phyloP scores from a whole-genome alignment of 2,888 invertebrate species.

The Sinodicranocentrus sp. region DNA sequence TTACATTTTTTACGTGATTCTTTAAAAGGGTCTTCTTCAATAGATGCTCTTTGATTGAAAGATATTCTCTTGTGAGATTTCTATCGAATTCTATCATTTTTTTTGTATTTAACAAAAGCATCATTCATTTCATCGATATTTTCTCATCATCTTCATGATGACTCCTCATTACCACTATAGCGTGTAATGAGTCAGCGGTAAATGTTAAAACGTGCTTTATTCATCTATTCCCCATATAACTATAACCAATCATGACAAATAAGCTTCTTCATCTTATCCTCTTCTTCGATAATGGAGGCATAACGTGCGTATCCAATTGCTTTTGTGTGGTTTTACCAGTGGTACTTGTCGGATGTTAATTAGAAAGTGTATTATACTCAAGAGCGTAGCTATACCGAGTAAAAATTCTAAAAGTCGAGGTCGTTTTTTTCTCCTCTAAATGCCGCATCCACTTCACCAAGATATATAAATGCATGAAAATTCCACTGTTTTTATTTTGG shows the following conservation, averaged over 20 bases:
- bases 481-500: not conserved
- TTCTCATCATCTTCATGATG: not conserved
- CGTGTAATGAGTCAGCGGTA: too few species aligned
- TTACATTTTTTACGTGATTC: not conserved
- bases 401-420: constrained; percentile 1
- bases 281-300: not conserved
- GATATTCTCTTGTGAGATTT: too few species aligned
- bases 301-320: constrained; percentile 29
- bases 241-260: constrained; percentile 45
- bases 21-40: constrained; percentile 2
- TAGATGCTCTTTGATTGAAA: too few species aligned
- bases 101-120: too few species aligned
- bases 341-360: constrained; percentile 27
- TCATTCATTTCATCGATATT: not conserved
- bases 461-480: not conserved
- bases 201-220: too few species aligned
- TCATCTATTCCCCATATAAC: not conserved
- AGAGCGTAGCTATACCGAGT: constrained; percentile 6
- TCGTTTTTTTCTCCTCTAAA: too few species aligned
- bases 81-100: too few species aligned
- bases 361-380: constrained; percentile 47
- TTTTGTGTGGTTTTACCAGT: not conserved
- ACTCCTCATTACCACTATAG: not conserved
- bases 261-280: constrained; percentile 4
- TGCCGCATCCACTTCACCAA: too few species aligned